These are phyloP conservation scores for Pocillopora damicornis DNA, from an alignment of 64 coral and sea anemone species.

Conservation along the genomic window DNA sequence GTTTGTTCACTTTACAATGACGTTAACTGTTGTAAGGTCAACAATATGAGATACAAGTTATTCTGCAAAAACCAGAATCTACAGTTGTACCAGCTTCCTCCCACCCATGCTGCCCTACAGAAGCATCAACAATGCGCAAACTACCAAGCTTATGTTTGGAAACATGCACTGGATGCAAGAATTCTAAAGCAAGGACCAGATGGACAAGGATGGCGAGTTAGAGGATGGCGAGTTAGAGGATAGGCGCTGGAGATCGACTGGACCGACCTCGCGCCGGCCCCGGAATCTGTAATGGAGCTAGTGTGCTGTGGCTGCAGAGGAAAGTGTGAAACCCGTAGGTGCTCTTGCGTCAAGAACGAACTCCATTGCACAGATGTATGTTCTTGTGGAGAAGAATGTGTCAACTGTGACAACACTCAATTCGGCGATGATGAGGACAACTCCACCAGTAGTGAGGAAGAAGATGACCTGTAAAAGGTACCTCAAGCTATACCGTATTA, in stretches of 20 bases:
- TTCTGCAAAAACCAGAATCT: slow-evolving; percentile 55
- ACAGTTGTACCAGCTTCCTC: slow-evolving; percentile 57
- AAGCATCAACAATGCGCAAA: slow-evolving; percentile 51
- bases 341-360: slow-evolving; percentile 38
- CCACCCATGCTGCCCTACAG: slow-evolving; percentile 49
- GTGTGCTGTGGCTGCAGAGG: slow-evolving; percentile 53
- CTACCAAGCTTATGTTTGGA: slow-evolving; percentile 61
- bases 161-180: slow-evolving; percentile 34
- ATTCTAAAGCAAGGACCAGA: slow-evolving; percentile 47
- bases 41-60: slow-evolving; percentile 47
- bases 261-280: slow-evolving; percentile 22
- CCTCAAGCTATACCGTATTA: slow-evolving; percentile 9
- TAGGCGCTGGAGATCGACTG: slow-evolving; percentile 5
- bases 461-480: slow-evolving; percentile 30
- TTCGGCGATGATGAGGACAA: slow-evolving; percentile 33
- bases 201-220: slow-evolving; percentile 21
- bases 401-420: slow-evolving; percentile 25
- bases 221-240: neutral
- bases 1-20: slow-evolving; percentile 48
- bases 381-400: neutral
- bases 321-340: slow-evolving; percentile 24
- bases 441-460: slow-evolving; percentile 5
- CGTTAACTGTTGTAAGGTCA: slow-evolving; percentile 7
- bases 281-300: slow-evolving; percentile 45
- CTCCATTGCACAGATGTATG: slow-evolving; percentile 38